Percentiles rank a stretch among this genome's conserved stretches.
Evolutionary conservation across 1,140 invertebrate species (phyloP).

Genomic region (Aphidius ervi): DNA sequence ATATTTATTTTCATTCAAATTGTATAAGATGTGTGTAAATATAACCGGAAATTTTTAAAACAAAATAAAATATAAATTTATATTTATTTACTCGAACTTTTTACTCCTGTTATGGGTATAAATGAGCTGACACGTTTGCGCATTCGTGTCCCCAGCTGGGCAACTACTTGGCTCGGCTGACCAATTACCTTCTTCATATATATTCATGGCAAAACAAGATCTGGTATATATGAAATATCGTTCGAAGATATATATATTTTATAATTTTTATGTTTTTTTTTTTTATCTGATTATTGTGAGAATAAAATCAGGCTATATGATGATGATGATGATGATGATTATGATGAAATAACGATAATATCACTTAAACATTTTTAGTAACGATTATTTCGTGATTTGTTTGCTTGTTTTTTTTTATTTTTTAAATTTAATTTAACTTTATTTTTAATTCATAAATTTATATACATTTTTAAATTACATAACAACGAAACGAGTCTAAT

Average conservation of each 20-base stretch:
- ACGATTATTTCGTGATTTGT: not conserved
- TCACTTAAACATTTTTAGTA: not conserved
- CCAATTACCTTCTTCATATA: not conserved
- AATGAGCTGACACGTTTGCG: constrained; percentile 13
- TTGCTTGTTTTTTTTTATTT: not conserved
- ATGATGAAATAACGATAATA: no score
- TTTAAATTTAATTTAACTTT: not conserved
- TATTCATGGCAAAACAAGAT: constrained; percentile 9
- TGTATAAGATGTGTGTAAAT: no score
- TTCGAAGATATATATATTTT: no score
- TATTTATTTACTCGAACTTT: constrained; percentile 23
- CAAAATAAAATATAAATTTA: constrained; percentile 17
- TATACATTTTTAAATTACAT: not conserved
- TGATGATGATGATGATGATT: no score
- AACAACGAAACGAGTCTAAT: not conserved
- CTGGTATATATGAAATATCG: constrained; percentile 3
- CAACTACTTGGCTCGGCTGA: constrained; percentile 1
- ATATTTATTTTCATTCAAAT: no score
- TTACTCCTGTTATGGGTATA: constrained; percentile 23
- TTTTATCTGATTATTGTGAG: no score
- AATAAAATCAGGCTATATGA: no score
- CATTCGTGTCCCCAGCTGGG: constrained; percentile 3
- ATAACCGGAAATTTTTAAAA: no score
- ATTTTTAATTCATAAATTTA: not conserved
- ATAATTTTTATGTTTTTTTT: no score